Percentiles rank a stretch among this genome's conserved stretches.
Evolutionary conservation across 2,797 vertebrate species (phyloP).

Genomic region (Denticeps clupeoides): DNA sequence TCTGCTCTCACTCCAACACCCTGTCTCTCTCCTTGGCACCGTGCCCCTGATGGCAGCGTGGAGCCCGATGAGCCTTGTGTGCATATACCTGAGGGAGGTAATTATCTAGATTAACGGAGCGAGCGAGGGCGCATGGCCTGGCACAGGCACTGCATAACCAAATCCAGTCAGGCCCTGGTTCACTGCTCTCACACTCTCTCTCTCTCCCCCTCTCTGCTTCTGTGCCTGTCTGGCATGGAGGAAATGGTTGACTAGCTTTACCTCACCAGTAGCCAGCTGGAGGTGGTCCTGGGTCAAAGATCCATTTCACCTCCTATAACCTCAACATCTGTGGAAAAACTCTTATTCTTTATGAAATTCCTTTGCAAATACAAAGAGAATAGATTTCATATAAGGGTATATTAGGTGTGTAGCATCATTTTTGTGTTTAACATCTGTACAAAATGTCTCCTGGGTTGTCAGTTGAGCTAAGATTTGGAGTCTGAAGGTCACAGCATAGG

Average conservation of each 20-base stretch:
- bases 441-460: too few relatives aligned
- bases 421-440: too few relatives aligned
- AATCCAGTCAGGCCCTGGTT: slow-evolving; percentile 7
- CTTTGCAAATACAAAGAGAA: too few relatives aligned
- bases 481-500: too few relatives aligned
- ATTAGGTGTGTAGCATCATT: too few relatives aligned
- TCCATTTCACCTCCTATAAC: too few relatives aligned
- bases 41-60: slow-evolving; percentile 38
- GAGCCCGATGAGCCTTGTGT: slow-evolving; percentile 33
- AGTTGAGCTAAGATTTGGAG: too few relatives aligned
- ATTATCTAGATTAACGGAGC: slow-evolving; percentile 51
- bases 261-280: background rate
- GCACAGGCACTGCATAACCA: slow-evolving; percentile 4
- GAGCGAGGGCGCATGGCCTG: slow-evolving; percentile 20
- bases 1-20: background rate
- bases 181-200: background rate
- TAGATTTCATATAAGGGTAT: too few relatives aligned
- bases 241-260: background rate
- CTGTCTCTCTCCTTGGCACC: slow-evolving; percentile 48
- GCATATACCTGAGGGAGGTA: slow-evolving; percentile 53
- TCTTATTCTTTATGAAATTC: too few relatives aligned
- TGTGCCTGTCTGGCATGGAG: background rate
- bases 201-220: background rate
- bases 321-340: too few relatives aligned
- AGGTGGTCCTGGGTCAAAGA: too few relatives aligned